Conservation (phyloP, 2,888 invertebrate genomes). For the Drosophila lacicola region DNA sequence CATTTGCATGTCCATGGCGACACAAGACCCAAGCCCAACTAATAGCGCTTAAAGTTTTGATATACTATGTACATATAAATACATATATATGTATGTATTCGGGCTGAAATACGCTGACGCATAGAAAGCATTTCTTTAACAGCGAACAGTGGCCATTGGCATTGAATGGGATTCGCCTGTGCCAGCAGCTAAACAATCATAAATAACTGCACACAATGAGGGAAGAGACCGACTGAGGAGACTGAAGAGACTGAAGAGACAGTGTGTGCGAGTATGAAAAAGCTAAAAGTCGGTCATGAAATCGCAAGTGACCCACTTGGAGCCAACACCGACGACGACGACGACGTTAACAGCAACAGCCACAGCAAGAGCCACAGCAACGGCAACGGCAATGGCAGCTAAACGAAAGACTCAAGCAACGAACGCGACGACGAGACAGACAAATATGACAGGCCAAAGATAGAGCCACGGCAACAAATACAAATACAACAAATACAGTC, state of each 20-base stretch:
- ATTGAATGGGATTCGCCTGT: conserved; percentile 60
- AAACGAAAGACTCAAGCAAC: conserved; percentile 77
- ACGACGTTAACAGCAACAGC: conserved; percentile 40
- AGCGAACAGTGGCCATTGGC: conserved; percentile 47
- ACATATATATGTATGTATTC: conserved; percentile 7
- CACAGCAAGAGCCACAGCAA: conserved; percentile 14
- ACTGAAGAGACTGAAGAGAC: conserved; percentile 38
- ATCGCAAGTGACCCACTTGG: conserved; percentile 85
- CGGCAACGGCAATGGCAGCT: conserved; percentile 27
- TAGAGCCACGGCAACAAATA: conserved; percentile 60
- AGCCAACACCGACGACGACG: conserved; percentile 60
- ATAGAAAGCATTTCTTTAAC: conserved; percentile 64
- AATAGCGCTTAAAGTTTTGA: conserved; percentile 30
- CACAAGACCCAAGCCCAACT: conserved; percentile 23
- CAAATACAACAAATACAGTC: conserved; percentile 22
- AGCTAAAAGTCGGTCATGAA: conserved; percentile 84
- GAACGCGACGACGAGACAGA: conserved; percentile 69
- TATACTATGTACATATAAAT: conserved; percentile 9
- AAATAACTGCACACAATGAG: conserved; percentile 68
- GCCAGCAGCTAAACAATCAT: conserved; percentile 63
- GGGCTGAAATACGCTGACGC: conserved; percentile 14
- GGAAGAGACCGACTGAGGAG: conserved; percentile 4
- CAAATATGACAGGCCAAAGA: conserved; percentile 76
- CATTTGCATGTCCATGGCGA: conserved; percentile 32
- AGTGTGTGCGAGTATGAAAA: conserved; percentile 44